Evolutionary conservation across 1,140 invertebrate genomes (phyloP), one percentile per base, ranked within the genome.

Genomic region (Trichogramma pretiosum): DNA sequence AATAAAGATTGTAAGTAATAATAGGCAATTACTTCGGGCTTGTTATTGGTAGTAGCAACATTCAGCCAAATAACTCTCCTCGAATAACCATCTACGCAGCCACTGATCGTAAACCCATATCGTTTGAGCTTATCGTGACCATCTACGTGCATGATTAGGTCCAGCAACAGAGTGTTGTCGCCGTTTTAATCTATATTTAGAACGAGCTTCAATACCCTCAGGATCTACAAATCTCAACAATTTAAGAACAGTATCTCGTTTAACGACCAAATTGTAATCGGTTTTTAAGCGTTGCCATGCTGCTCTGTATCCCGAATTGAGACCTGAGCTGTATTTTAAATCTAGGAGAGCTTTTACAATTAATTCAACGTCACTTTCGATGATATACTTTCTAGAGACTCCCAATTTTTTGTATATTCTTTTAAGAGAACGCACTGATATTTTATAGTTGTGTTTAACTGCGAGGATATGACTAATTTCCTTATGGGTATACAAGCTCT

Each of bases 31-130:
- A 51, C n/a, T n/a, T n/a, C n/a, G n/a, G n/a, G n/a, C n/a, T n/a
- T n/a, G n/a, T n/a, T n/a, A n/a, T n/a, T n/a, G 16, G 56, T 55
- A 1, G 19, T 42, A n/a, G 36, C 22, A n/a, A 53, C 53, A 19
- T 56, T 18, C 2, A 64, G 19, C 59, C 61, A 64, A 10, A 65
- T 14, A 16, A 65, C 36, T 28, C 55, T 36, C 24, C 55, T 32
- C 7, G 58, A 63, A 48, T 58, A 64, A 0, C 62, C 62, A 43
- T 64, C 61, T 13, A 67, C 58, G 26, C 57, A 61, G 5, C 53
- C 59, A 50, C 58, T 45, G 7, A 65, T 57, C 16, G 51, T 52
- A 11, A 67, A 50, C 10, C 60, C 61, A 50, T 49, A 62, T 23
- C 40, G 51, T 46, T 64, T 65, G 0, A 64, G 44, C 45, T n/a